A percentile compares a stretch with the other conserved stretches of the same genome.
Evolutionary conservation across 2,113 vertebrate species (phyloP).

Genomic region (Leptosomus discolor): DNA sequence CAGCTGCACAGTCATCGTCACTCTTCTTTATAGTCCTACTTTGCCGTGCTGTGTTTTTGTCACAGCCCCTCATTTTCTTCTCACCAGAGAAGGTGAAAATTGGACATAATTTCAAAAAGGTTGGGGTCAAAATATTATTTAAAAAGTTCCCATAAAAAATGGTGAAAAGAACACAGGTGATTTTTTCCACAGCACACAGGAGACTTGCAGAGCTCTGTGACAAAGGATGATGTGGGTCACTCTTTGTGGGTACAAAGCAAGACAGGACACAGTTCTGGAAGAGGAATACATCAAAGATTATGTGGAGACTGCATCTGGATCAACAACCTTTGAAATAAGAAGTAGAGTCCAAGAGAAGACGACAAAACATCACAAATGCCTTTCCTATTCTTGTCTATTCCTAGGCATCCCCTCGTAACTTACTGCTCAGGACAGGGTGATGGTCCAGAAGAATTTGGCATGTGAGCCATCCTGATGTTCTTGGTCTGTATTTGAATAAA

Average conservation of each 20-base stretch:
- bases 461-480: neutral
- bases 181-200: neutral
- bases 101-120: neutral
- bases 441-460: neutral
- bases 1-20: neutral
- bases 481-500: neutral
- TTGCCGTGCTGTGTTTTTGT: neutral
- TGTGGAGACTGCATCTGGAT: neutral
- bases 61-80: neutral
- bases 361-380: neutral
- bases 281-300: neutral
- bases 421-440: neutral
- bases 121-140: neutral
- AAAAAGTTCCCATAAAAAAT: neutral
- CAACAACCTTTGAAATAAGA: neutral
- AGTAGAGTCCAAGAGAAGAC: neutral
- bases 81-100: neutral
- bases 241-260: neutral
- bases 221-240: neutral
- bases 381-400: neutral
- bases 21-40: neutral
- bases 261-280: neutral
- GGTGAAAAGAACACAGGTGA: neutral
- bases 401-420: neutral
- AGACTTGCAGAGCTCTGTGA: neutral